Percentiles rank a stretch among this genome's conserved stretches.
phyloP scores from a whole-genome alignment of 1,140 invertebrate genomes.

The Octopus bimaculoides region DNA sequence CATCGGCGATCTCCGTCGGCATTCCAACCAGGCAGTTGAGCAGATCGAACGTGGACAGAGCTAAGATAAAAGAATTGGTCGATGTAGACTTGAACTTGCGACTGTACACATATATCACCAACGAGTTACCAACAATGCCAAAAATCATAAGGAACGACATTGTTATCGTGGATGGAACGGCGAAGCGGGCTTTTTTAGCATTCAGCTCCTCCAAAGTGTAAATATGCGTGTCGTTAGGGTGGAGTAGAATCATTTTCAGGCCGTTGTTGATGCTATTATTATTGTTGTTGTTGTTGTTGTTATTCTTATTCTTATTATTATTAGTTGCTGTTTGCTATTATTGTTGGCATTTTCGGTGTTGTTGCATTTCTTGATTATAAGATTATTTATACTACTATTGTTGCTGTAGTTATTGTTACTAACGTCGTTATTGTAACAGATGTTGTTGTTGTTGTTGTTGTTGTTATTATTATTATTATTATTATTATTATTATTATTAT shows the following conservation, averaged over 20 bases:
- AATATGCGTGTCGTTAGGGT: not conserved
- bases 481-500: not conserved
- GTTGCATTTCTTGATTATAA: not conserved
- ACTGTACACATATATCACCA: slow-evolving; percentile 29
- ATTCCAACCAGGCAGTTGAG: slow-evolving; percentile 10
- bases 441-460: not conserved
- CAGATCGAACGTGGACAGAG: slow-evolving; percentile 13
- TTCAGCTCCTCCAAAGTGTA: slow-evolving; percentile 15
- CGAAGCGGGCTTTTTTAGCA: slow-evolving; percentile 19
- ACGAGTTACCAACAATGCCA: slow-evolving; percentile 22
- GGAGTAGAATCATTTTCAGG: not conserved
- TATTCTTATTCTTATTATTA: not conserved
- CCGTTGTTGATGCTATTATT: not conserved
- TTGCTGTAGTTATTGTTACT: not conserved
- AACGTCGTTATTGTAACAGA: not conserved
- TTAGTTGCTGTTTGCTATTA: not conserved
- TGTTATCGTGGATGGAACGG: slow-evolving; percentile 26
- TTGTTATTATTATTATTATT: not conserved
- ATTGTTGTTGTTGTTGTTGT: not conserved
- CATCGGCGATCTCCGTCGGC: slow-evolving; percentile 17
- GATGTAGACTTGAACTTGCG: slow-evolving; percentile 16
- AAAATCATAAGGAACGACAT: slow-evolving; percentile 26
- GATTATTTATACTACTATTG: not conserved
- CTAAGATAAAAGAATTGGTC: slow-evolving; percentile 16
- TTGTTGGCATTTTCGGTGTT: not conserved